Percentiles rank a stretch among this genome's conserved stretches.
phyloP scores from a whole-genome alignment of 2,888 invertebrate species.

The Xylocampa areola region DNA sequence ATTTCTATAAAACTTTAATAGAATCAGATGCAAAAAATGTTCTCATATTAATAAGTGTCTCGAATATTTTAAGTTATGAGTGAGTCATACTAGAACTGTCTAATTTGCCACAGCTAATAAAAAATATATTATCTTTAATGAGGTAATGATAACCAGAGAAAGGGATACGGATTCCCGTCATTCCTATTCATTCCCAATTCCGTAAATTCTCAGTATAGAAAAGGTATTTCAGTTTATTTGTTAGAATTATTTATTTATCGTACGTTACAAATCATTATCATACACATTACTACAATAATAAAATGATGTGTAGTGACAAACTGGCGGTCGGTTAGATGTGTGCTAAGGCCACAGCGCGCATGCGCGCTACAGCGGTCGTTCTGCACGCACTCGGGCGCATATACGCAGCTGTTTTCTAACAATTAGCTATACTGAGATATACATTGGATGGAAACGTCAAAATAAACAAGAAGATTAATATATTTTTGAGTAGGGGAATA shows the following conservation, averaged over 20 bases:
- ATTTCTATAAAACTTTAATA: conserved; percentile 35
- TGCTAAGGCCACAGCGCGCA: conserved; percentile 49
- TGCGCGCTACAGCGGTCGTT: conserved; percentile 15
- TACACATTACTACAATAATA: conserved; percentile 22
- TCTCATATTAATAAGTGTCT: conserved; percentile 21
- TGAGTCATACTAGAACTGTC: conserved; percentile 26
- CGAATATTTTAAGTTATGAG: conserved; percentile 40
- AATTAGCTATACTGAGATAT: conserved; percentile 22
- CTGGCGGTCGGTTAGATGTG: conserved; percentile 47
- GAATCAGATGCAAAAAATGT: conserved; percentile 12
- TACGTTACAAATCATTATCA: not conserved
- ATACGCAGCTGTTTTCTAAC: conserved; percentile 38
- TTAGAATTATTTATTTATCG: no score
- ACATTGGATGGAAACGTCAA: conserved; percentile 28
- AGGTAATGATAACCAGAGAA: no score
- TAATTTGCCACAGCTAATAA: not conserved
- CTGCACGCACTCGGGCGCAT: conserved; percentile 33
- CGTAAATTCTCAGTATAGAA: no score
- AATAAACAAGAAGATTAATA: not conserved
- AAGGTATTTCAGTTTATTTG: no score
- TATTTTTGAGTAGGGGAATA: no score
- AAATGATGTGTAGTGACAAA: conserved; percentile 46
- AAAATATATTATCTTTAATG: not conserved
- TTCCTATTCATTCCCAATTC: no score
- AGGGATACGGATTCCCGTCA: no score